These are phyloP conservation scores for Xenus cinereus DNA, from an alignment of 2,113 vertebrate species.

Conservation along the genomic window DNA sequence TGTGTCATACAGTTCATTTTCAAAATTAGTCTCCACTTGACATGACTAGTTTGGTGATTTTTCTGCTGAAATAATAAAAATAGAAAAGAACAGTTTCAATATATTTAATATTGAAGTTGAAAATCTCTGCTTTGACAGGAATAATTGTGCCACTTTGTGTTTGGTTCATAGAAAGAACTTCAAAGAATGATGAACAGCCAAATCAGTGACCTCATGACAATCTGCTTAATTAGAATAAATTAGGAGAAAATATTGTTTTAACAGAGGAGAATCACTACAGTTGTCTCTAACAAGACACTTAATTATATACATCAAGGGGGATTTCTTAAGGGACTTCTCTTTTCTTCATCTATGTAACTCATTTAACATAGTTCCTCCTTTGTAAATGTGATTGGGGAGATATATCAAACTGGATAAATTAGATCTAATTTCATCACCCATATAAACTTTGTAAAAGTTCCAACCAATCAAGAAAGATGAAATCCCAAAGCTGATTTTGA, in stretches of 20 bases:
- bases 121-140: neutral
- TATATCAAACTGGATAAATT: conserved; percentile 48
- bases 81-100: neutral
- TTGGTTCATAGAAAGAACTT: conserved; percentile 10
- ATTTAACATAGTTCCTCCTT: conserved; percentile 39
- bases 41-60: neutral
- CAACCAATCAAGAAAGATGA: neutral
- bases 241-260: conserved; percentile 62
- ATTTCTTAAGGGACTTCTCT: conserved; percentile 59
- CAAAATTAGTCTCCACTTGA: neutral
- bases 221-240: conserved; percentile 58
- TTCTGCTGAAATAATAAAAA: neutral
- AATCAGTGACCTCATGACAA: conserved; percentile 49
- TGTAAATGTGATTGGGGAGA: conserved; percentile 44
- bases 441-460: conserved; percentile 34
- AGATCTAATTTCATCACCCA: conserved; percentile 34
- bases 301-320: conserved; percentile 61
- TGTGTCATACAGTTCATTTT: neutral
- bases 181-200: conserved; percentile 20
- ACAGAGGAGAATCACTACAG: conserved; percentile 28
- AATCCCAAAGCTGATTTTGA: neutral
- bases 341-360: conserved; percentile 46
- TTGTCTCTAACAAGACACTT: conserved; percentile 65
- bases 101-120: neutral
- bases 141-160: neutral